Conservation (phyloP, 2,888 invertebrate genomes). For the Dysmachus trigonus region DNA sequence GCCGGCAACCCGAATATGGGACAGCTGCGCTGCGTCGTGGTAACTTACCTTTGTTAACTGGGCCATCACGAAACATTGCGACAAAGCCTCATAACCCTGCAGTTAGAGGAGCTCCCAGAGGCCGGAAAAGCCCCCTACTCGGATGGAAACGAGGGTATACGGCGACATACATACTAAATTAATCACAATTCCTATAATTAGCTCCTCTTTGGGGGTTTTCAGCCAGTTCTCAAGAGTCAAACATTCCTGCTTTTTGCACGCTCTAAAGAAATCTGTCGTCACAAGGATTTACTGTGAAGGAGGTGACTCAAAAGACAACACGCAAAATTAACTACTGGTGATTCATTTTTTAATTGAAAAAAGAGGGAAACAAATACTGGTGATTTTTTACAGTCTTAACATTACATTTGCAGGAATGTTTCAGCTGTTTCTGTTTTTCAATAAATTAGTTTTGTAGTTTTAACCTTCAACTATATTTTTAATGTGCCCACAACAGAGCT, state of each 20-base stretch:
- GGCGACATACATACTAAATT: background rate
- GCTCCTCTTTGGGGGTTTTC: background rate
- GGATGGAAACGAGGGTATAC: background rate
- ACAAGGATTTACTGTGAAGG: background rate
- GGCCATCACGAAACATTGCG: background rate
- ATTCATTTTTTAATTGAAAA: background rate
- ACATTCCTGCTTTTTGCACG: background rate
- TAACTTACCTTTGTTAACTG: background rate
- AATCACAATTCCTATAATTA: background rate
- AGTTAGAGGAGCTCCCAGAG: background rate
- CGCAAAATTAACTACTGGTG: background rate
- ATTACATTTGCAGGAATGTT: too few relatives aligned
- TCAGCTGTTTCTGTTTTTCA: too few relatives aligned
- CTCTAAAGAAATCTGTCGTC: background rate
- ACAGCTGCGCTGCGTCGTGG: background rate
- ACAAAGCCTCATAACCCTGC: background rate
- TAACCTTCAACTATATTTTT: too few relatives aligned
- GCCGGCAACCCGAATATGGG: background rate
- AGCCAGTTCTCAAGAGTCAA: background rate
- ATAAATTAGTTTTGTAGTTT: background rate
- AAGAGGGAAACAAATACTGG: too few relatives aligned
- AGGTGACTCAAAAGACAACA: background rate
- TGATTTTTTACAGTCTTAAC: too few relatives aligned
- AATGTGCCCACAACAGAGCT: too few relatives aligned
- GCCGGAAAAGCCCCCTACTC: background rate